Percentiles rank a stretch among this genome's conserved stretches.
Conservation (phyloP, 2,797 vertebrate genomes). For the Pangasius mekongensis region DNA sequence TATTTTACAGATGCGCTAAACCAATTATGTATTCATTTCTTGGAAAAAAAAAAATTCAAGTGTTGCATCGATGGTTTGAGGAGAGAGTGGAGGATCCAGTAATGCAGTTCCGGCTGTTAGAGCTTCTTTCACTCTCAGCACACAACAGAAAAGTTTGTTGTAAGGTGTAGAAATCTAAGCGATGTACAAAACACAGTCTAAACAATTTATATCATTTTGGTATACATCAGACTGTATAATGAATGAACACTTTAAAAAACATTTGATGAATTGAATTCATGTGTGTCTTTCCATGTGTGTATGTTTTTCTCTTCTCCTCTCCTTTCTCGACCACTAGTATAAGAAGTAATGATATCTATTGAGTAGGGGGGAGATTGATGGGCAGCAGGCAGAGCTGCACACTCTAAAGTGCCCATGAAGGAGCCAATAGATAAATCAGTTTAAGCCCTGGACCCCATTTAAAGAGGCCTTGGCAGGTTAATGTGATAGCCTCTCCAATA, state of each 20-base stretch:
- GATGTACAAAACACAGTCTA: not conserved
- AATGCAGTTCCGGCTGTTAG: slow-evolving; percentile 36
- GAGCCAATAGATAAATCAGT: slow-evolving; percentile 84
- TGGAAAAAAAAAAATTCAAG: slow-evolving; percentile 6
- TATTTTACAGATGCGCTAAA: slow-evolving; percentile 52
- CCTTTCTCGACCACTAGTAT: slow-evolving; percentile 4
- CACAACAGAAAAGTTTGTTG: slow-evolving; percentile 24
- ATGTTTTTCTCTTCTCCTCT: slow-evolving; percentile 5
- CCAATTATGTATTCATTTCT: slow-evolving; percentile 60
- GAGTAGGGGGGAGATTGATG: slow-evolving; percentile 76
- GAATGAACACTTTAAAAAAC: slow-evolving; percentile 9
- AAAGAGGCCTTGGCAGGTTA: slow-evolving; percentile 61
- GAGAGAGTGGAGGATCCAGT: slow-evolving; percentile 45
- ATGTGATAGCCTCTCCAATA: slow-evolving; percentile 59
- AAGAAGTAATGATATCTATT: slow-evolving; percentile 50
- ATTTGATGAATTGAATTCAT: not conserved
- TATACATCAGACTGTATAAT: not conserved
- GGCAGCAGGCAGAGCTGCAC: slow-evolving; percentile 66
- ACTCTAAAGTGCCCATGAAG: slow-evolving; percentile 84
- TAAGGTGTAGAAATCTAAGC: slow-evolving; percentile 14
- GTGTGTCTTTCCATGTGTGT: slow-evolving; percentile 60
- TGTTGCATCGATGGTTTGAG: slow-evolving; percentile 55
- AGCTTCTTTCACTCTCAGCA: slow-evolving; percentile 41
- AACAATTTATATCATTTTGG: slow-evolving; percentile 7
- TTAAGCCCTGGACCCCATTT: slow-evolving; percentile 72